These are phyloP conservation scores for Trachelus iudaicus DNA, from an alignment of 2,888 invertebrate species.

Conservation along the genomic window DNA sequence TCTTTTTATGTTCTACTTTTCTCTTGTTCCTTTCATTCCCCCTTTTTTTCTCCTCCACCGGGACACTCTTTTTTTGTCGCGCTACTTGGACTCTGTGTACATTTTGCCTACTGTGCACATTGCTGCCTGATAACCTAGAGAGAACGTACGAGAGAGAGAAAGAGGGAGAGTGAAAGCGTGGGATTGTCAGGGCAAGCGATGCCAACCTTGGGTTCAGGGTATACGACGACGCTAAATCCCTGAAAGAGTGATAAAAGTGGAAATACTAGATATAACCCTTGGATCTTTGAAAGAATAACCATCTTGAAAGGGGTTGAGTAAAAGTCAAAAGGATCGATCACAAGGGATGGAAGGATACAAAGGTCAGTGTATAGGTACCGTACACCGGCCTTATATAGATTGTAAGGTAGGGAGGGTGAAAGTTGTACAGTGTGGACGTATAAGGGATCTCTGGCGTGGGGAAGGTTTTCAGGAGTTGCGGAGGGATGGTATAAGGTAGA, in stretches of 20 bases:
- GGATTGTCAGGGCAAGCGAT: not conserved
- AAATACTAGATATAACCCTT: not conserved
- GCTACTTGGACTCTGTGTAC: not conserved
- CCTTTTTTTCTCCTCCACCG: too few species aligned
- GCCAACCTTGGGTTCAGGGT: not conserved
- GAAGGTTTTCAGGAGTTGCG: slow-evolving; percentile 10
- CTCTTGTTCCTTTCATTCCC: not conserved
- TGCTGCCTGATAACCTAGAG: not conserved
- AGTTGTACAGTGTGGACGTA: not conserved
- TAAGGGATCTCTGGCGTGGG: slow-evolving; percentile 41
- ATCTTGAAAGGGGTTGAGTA: not conserved
- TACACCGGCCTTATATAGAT: not conserved
- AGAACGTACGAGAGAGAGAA: too few species aligned
- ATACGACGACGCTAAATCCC: not conserved
- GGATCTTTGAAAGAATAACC: not conserved
- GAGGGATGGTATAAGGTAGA: slow-evolving; percentile 5
- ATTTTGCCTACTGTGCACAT: not conserved
- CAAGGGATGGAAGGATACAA: not conserved
- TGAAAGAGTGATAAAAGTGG: not conserved
- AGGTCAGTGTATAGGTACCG: not conserved
- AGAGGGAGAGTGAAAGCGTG: not conserved
- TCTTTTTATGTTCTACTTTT: not conserved
- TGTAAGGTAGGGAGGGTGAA: not conserved
- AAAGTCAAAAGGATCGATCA: not conserved
- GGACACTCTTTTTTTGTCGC: not conserved